A percentile compares a stretch with the other conserved stretches of the same genome.
These are phyloP conservation scores for Sarcophaga carnaria DNA, from an alignment of 2,888 invertebrate species.

Conservation along the genomic window DNA sequence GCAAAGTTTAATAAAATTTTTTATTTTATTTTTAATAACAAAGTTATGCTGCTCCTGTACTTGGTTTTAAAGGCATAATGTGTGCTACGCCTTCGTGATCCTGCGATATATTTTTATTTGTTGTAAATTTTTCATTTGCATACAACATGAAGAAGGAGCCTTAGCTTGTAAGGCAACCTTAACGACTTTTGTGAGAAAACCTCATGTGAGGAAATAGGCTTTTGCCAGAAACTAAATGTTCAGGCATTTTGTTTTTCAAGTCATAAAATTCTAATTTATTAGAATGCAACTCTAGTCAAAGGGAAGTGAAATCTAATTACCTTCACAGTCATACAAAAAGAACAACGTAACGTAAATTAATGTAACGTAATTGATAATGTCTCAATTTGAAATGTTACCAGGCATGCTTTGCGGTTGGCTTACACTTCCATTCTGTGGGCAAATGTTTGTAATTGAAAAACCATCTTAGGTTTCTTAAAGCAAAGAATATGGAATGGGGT, in stretches of 20 bases:
- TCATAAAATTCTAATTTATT: slow-evolving; percentile 8
- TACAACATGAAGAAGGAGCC: slow-evolving; percentile 29
- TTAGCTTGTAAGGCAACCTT: neutral
- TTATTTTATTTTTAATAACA: neutral
- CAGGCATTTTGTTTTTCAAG: neutral
- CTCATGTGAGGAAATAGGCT: neutral
- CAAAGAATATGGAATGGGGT: too few relatives aligned
- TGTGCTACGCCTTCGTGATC: slow-evolving; percentile 9
- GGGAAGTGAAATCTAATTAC: neutral
- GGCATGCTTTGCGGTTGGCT: too few relatives aligned
- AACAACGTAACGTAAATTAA: too few relatives aligned
- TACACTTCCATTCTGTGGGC: too few relatives aligned
- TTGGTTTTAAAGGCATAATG: too few relatives aligned
- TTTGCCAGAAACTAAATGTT: neutral
- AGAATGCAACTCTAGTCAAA: neutral
- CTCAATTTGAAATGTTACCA: too few relatives aligned
- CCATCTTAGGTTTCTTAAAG: too few relatives aligned
- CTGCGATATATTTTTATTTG: slow-evolving; percentile 44
- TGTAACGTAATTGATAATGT: neutral
- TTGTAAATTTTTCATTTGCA: slow-evolving; percentile 43
- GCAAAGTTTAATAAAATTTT: too few relatives aligned
- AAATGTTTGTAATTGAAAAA: too few relatives aligned
- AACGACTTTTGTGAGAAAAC: neutral
- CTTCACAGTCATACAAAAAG: neutral
- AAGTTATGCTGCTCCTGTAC: neutral